A percentile compares a stretch with the other conserved stretches of the same genome.
phyloP scores from a whole-genome alignment of 2,797 vertebrate genomes.

The Sardinella longiceps region DNA sequence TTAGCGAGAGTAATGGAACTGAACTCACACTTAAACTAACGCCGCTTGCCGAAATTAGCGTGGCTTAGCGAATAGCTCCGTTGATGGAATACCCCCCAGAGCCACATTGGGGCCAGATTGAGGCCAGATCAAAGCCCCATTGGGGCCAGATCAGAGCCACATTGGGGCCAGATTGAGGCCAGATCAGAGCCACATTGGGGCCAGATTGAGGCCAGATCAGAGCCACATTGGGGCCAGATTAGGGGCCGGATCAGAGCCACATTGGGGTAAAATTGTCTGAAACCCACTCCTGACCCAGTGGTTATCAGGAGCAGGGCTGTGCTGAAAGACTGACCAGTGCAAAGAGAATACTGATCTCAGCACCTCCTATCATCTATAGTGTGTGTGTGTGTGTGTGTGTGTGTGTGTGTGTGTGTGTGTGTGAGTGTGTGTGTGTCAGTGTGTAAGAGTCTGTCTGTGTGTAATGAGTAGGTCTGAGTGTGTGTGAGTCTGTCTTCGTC shows the following conservation, averaged over 20 bases:
- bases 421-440: neutral
- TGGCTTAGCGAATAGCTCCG: too few relatives aligned
- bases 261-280: neutral
- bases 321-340: slow-evolving; percentile 74
- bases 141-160: too few relatives aligned
- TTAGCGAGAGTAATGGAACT: too few relatives aligned
- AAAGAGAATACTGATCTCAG: slow-evolving; percentile 44
- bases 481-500: neutral
- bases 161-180: too few relatives aligned
- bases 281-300: neutral
- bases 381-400: slow-evolving; percentile 4
- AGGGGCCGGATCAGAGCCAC: neutral
- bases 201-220: neutral
- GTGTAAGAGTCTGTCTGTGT: neutral
- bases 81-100: too few relatives aligned
- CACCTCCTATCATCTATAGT: neutral
- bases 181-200: too few relatives aligned
- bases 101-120: too few relatives aligned
- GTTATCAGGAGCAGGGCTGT: slow-evolving; percentile 69
- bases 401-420: slow-evolving; percentile 33
- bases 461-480: too few relatives aligned
- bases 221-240: neutral
- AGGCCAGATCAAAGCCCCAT: too few relatives aligned
- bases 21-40: too few relatives aligned
- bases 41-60: too few relatives aligned